Evolutionary conservation across 2,797 vertebrate genomes (phyloP), one percentile per base, ranked within the genome.

Genomic region (Manis pentadactyla): DNA sequence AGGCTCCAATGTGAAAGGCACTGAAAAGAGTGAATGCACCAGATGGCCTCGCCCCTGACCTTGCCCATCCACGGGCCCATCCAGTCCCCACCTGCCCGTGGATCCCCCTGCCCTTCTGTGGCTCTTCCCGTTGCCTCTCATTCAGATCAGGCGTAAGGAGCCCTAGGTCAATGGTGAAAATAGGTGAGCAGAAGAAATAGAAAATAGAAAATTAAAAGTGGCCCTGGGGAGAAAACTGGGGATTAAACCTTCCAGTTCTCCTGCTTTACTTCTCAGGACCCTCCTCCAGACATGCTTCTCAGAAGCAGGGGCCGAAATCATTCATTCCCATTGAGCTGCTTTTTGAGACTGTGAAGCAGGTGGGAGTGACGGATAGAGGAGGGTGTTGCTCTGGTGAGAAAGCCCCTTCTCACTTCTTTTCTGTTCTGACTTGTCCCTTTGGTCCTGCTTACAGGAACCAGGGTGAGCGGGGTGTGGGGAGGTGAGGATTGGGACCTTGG

Each of bases 1-100:
- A 34, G n/a, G 31, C 42, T 83, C 17, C 39, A 4, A 1, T 7
- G 9, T 3, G 13, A 18, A 59, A 42, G 25, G 14, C 49, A 53
- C 19, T 31, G 59, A 23, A 34, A 87, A 74, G 39, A 69, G 19
- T 0, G 1, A 46, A 21, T 1, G 5, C 21, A 17, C 12, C 46
- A 0, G 5, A 23, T 10, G 61, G n/a, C 34, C 12, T 3, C 9
- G 51, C 9, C 10, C 81, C 29, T 14, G 11, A 39, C 42, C 64
- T 3, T 55, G 25, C 31, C 74, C 17, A 0, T 6, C 2, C 5
- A 2, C 1, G 68, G 21, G 2, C 53, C 1, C 0, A 1, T 21
- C 53, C 7, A 4, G 10, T 13, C 15, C 9, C 25, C 9, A 5
- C 14, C 2, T 18, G 13, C 5, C 19, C 12, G 0, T 0, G 2